phyloP scores from a whole-genome alignment of 2,797 vertebrate species.

The Acrocephalus scirpaceus region DNA sequence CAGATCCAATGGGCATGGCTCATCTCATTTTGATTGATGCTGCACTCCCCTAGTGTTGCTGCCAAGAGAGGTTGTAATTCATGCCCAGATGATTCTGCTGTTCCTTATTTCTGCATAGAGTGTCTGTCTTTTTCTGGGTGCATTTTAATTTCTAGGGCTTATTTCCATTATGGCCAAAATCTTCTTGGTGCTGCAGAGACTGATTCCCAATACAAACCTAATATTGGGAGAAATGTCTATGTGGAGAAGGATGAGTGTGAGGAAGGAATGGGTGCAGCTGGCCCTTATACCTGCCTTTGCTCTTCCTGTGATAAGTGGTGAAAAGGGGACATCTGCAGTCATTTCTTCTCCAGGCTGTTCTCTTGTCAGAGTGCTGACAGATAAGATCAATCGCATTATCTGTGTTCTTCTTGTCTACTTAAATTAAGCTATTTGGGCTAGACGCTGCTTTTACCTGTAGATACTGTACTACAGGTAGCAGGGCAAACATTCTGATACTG shows the following conservation, averaged over 20 bases:
- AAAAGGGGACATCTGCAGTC: not conserved
- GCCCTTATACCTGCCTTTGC: not conserved
- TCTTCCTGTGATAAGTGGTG: not conserved
- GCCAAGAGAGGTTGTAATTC: constrained; percentile 28
- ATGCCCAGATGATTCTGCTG: not conserved
- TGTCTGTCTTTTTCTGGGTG: not conserved
- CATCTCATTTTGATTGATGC: constrained; percentile 22
- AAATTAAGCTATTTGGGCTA: not conserved
- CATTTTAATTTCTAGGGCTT: constrained; percentile 19
- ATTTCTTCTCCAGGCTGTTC: not conserved
- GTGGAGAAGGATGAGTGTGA: not conserved
- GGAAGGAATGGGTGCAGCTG: not conserved
- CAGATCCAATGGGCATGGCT: constrained; percentile 13
- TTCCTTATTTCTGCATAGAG: not conserved
- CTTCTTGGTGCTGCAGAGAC: not conserved
- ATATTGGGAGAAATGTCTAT: not conserved
- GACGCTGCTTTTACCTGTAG: not conserved
- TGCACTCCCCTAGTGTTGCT: not conserved
- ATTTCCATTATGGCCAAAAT: not conserved
- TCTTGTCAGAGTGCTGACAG: constrained; percentile 4
- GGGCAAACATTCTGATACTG: not conserved
- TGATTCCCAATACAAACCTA: not conserved
- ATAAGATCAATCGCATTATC: not conserved
- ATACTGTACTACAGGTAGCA: not conserved
- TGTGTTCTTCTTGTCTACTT: not conserved